Conservation (phyloP, 2,888 invertebrate species). For the Opisthograptis luteolata region DNA sequence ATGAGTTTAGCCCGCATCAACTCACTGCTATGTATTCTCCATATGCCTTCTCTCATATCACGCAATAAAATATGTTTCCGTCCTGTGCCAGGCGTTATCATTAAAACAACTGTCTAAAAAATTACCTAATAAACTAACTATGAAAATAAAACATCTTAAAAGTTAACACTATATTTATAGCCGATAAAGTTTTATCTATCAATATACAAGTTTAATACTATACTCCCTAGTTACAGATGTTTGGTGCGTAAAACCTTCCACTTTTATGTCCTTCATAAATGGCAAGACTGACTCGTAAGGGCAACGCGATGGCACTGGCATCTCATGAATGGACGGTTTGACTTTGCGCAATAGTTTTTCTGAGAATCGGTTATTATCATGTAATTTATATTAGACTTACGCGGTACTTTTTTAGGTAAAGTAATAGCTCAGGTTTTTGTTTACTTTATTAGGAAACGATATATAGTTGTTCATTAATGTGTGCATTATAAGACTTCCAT, state of each 20-base stretch:
- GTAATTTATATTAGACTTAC: not conserved
- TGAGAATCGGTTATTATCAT: not conserved
- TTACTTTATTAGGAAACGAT: too few relatives aligned
- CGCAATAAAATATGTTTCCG: too few relatives aligned
- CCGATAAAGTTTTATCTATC: conserved; percentile 3
- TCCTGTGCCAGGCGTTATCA: too few relatives aligned
- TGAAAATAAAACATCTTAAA: conserved; percentile 10
- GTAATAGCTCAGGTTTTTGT: not conserved
- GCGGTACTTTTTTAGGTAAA: not conserved
- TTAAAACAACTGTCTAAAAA: too few relatives aligned
- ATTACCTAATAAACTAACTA: too few relatives aligned
- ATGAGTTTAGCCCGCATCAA: too few relatives aligned
- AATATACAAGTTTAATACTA: conserved; percentile 7
- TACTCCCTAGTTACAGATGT: conserved; percentile 11
- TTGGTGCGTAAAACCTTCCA: conserved; percentile 22
- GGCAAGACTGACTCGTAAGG: conserved; percentile 15
- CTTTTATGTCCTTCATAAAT: conserved; percentile 20
- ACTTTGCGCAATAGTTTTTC: conserved; percentile 8
- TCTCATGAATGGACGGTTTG: conserved; percentile 9
- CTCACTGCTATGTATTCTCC: too few relatives aligned
- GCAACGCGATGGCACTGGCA: conserved; percentile 11
- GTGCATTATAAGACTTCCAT: too few relatives aligned
- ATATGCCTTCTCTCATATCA: too few relatives aligned
- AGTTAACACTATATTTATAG: not conserved
- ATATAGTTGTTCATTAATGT: too few relatives aligned